Evolutionary conservation across 2,888 invertebrate species (phyloP).

Genomic region (Allygus modestus): DNA sequence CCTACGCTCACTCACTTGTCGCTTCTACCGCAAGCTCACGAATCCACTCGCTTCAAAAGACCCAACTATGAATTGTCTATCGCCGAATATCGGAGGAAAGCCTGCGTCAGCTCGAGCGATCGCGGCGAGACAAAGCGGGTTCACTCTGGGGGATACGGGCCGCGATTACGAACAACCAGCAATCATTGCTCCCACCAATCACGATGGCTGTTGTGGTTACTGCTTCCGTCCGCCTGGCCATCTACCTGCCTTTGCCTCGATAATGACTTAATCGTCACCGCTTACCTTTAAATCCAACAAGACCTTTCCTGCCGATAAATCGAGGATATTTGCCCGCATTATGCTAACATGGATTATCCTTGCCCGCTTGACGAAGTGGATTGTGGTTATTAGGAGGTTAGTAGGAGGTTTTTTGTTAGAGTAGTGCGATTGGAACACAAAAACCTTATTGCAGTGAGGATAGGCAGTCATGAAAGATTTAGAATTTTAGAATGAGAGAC

Average conservation of each 20-base stretch:
- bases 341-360: neutral
- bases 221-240: slow-evolving; percentile 6
- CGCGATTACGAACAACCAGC: slow-evolving; percentile 31
- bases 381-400: slow-evolving; percentile 1
- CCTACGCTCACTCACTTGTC: no score
- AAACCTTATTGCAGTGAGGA: no score
- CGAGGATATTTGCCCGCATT: neutral
- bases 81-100: no score
- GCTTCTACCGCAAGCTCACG: no score
- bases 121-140: slow-evolving; percentile 5
- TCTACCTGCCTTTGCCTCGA: neutral
- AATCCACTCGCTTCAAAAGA: no score
- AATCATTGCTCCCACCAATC: slow-evolving; percentile 29
- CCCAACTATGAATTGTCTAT: no score
- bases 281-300: slow-evolving; percentile 15
- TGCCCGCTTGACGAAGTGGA: neutral
- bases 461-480: no score
- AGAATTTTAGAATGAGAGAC: no score
- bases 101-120: no score
- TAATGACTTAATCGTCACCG: slow-evolving; percentile 26
- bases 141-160: slow-evolving; percentile 28
- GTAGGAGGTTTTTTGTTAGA: no score
- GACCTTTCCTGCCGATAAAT: neutral
- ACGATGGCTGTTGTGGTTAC: slow-evolving; percentile 14
- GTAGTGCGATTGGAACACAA: no score